Base-by-base conservation (phyloP, 2,113 vertebrate species). In the Heteronetta atricapilla region DNA sequence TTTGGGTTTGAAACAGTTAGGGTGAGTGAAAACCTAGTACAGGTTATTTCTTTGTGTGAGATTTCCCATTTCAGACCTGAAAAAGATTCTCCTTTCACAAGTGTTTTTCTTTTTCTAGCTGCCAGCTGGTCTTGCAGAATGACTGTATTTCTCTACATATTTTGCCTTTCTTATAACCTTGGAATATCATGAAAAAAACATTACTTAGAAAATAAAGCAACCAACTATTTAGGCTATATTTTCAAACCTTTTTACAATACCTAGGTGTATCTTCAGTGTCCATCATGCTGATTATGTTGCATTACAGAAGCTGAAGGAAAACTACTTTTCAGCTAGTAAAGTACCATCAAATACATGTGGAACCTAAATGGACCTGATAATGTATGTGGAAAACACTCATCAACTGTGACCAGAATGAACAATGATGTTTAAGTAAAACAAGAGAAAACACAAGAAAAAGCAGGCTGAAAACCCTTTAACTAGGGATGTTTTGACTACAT, bases 21-120 rank as follows among this genome's bases (percentile, higher is more conserved):
- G 18, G 4, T 0, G 1, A 59, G 38, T 38, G 23, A 59, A 52
- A 73, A 16, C 12, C 0, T 3, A 42, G 7, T 22, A 34, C 6
- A n/a, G 12, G 3, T 82, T 34, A 82, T 25, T 59, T 76, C 52
- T 67, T 73, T 36, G 11, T 25, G 22, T 53, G 29, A 73, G 38
- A 73, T 10, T 13, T 36, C 34, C 20, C 42, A 22, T 22, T 52
- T 6, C 40, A 22, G 48, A 75, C 13, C 2, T 16, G 13, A n/a
- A 42, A 25, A 76, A 72, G 69, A 46, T 21, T 59, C 9, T 73
- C 25, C 33, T 15, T 42, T 13, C 10, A 36, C 59, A 60, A 81
- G 64, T 21, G 11, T 8, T 50, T 56, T 64, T 70, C 50, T 59
- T 29, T 60, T 55, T 11, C 75, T 63, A 80, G 2, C 18, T 70